Conservation (phyloP, 2,888 invertebrate species). For the Catonia carolina region DNA sequence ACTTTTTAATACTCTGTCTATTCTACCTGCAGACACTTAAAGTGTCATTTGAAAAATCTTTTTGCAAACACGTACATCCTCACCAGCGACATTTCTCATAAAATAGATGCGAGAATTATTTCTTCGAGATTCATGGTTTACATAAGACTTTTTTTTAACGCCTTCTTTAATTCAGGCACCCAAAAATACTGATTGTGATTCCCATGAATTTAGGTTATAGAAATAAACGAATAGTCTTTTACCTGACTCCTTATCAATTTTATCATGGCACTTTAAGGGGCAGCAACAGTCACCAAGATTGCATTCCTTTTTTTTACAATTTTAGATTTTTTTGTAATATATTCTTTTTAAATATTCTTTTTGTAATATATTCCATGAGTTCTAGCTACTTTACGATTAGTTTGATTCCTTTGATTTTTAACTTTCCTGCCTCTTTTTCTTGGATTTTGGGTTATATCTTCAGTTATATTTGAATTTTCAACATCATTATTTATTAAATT, state of each 20-base stretch:
- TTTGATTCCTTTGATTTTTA: no score
- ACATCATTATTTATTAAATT: no score
- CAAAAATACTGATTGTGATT: slow-evolving; percentile 13
- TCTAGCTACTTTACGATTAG: no score
- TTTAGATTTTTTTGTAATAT: no score
- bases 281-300: slow-evolving; percentile 8
- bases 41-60: slow-evolving; percentile 12
- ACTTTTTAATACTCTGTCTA: slow-evolving; percentile 14
- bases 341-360: no score
- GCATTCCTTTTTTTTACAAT: neutral
- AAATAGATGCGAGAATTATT: slow-evolving; percentile 6
- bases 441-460: no score
- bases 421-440: no score
- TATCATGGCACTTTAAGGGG: slow-evolving; percentile 11
- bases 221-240: slow-evolving; percentile 3
- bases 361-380: no score
- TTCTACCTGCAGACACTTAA: slow-evolving; percentile 13
- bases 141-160: slow-evolving; percentile 13
- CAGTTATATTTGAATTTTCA: no score
- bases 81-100: slow-evolving; percentile 9
- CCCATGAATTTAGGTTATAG: slow-evolving; percentile 9
- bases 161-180: slow-evolving; percentile 1
- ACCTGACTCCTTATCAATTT: slow-evolving; percentile 10
- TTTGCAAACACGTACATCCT: slow-evolving; percentile 19
- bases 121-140: slow-evolving; percentile 1